phyloP scores from a whole-genome alignment of 1,140 invertebrate genomes.

The Drosophila ogumai region DNA sequence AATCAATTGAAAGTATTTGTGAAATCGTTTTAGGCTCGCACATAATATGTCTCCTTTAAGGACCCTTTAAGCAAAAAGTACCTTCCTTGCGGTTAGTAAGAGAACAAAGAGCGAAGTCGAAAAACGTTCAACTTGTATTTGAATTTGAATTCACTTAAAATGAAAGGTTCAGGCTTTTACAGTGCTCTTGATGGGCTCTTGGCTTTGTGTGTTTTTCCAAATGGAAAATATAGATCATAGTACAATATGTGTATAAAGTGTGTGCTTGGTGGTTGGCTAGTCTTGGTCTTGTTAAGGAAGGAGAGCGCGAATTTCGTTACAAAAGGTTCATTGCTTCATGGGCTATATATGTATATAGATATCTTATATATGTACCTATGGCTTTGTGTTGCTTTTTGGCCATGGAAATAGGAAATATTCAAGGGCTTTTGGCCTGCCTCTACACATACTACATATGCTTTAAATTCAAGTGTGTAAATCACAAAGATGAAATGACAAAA shows the following conservation, averaged over 20 bases:
- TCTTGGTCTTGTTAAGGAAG: slow-evolving; percentile 24
- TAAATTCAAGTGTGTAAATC: slow-evolving; percentile 46
- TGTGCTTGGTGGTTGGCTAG: slow-evolving; percentile 28
- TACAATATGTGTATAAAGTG: slow-evolving; percentile 4
- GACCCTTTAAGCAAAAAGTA: too few species aligned
- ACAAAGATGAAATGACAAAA: slow-evolving; percentile 72
- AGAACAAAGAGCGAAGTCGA: too few species aligned
- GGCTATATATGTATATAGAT: slow-evolving; percentile 11
- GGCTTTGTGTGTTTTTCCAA: neutral
- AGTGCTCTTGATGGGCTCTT: slow-evolving; percentile 2
- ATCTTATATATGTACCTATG: slow-evolving; percentile 35
- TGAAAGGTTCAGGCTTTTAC: neutral
- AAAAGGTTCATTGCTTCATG: slow-evolving; percentile 14
- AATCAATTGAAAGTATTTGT: neutral
- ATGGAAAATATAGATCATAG: slow-evolving; percentile 21
- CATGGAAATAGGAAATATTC: slow-evolving; percentile 25
- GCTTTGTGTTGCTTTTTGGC: slow-evolving; percentile 24
- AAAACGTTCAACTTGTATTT: neutral
- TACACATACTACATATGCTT: slow-evolving; percentile 42
- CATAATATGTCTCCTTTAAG: too few species aligned
- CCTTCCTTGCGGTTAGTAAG: too few species aligned
- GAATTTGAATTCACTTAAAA: neutral
- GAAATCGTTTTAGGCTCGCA: neutral
- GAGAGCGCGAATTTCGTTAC: slow-evolving; percentile 14
- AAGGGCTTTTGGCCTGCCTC: slow-evolving; percentile 20